Conservation (phyloP, 1,140 invertebrate genomes). For the Cydia splendana region DNA sequence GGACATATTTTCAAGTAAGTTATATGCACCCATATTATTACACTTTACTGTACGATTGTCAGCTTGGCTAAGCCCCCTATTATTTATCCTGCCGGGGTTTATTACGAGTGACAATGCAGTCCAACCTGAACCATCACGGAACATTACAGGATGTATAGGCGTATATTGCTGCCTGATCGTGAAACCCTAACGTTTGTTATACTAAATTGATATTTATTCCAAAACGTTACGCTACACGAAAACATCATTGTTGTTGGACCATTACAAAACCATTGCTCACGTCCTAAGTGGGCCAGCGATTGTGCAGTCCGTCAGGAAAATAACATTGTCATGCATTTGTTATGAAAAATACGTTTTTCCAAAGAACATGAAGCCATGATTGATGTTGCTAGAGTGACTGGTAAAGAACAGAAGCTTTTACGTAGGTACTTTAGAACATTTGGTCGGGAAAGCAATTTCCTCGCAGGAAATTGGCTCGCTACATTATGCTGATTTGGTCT, state of each 20-base stretch:
- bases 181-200: background rate
- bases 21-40: too few species aligned
- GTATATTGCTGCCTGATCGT: background rate
- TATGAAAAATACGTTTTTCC: constrained; percentile 50
- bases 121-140: background rate
- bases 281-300: constrained; percentile 22
- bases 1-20: too few species aligned
- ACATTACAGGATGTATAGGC: background rate
- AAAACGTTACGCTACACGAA: background rate
- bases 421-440: constrained; percentile 61
- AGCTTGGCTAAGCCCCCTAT: too few species aligned
- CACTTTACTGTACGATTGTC: too few species aligned
- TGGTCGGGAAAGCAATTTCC: constrained; percentile 66
- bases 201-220: constrained; percentile 9
- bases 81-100: too few species aligned
- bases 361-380: constrained; percentile 51
- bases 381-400: constrained; percentile 55
- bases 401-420: constrained; percentile 63
- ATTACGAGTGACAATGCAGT: too few species aligned
- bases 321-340: constrained; percentile 43
- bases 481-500: constrained; percentile 56
- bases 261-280: constrained; percentile 29
- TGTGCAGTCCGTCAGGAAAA: constrained; percentile 33
- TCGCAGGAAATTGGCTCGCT: constrained; percentile 71
- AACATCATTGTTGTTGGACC: constrained; percentile 13